phyloP scores from a whole-genome alignment of 2,113 vertebrate species.

The Chaetodon trifascialis region DNA sequence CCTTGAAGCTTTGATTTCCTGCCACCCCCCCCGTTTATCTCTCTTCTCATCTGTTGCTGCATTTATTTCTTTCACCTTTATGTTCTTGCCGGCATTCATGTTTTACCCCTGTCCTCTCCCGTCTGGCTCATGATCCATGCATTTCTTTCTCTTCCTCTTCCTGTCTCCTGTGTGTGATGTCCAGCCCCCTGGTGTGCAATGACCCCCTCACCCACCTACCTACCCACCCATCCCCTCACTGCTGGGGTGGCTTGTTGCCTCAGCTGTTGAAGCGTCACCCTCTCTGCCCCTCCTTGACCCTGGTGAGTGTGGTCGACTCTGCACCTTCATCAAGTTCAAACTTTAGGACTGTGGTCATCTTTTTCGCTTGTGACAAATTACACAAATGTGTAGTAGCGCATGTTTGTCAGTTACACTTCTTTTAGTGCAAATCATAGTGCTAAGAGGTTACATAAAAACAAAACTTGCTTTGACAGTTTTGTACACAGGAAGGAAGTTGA shows the following conservation, averaged over 20 bases:
- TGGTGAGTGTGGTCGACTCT: slow-evolving; percentile 72
- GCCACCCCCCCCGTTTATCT: slow-evolving; percentile 40
- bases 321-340: slow-evolving; percentile 30
- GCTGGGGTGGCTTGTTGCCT: slow-evolving; percentile 55
- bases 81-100: slow-evolving; percentile 47
- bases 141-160: slow-evolving; percentile 52
- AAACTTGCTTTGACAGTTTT: slow-evolving; percentile 5
- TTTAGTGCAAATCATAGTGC: neutral
- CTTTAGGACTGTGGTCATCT: neutral
- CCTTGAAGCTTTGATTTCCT: slow-evolving; percentile 54
- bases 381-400: neutral
- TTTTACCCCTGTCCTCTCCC: slow-evolving; percentile 44
- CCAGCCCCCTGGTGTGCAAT: slow-evolving; percentile 66
- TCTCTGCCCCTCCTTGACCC: slow-evolving; percentile 52
- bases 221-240: slow-evolving; percentile 34
- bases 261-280: slow-evolving; percentile 57
- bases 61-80: slow-evolving; percentile 46
- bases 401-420: neutral
- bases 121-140: slow-evolving; percentile 56
- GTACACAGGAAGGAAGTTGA: slow-evolving; percentile 71
- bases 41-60: slow-evolving; percentile 44
- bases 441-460: neutral
- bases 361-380: neutral
- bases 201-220: slow-evolving; percentile 25
- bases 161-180: slow-evolving; percentile 48